A percentile compares a stretch with the other conserved stretches of the same genome.
phyloP scores from a whole-genome alignment of 35 echinoderm and acorn worm genomes.

The Hemicentrotus pulcherrimus region DNA sequence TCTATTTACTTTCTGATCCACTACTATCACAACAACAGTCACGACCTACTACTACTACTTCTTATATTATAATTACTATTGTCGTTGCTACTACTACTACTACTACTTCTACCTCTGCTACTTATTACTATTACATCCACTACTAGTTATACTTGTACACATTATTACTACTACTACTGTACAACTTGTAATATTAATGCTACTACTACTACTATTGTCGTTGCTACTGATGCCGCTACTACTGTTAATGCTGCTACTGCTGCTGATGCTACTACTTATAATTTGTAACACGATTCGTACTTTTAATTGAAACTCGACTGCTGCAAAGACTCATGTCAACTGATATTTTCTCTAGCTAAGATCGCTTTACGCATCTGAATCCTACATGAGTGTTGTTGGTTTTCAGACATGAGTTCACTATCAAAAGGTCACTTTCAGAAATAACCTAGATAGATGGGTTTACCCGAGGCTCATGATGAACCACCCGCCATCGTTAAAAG shows the following conservation, averaged over 20 bases:
- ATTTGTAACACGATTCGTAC: neutral
- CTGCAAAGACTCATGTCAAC: neutral
- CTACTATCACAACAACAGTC: too few relatives aligned
- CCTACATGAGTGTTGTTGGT: neutral
- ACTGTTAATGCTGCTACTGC: neutral
- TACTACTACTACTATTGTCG: neutral
- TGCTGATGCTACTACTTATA: neutral
- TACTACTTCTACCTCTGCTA: too few relatives aligned
- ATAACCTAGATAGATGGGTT: slow-evolving; percentile 18
- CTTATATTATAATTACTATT: too few relatives aligned
- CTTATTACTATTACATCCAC: neutral
- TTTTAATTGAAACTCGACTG: neutral
- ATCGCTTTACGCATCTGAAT: neutral
- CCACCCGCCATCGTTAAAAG: neutral
- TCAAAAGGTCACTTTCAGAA: slow-evolving; percentile 18
- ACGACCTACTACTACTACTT: too few relatives aligned
- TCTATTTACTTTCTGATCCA: too few relatives aligned
- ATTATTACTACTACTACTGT: neutral
- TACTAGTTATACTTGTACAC: neutral
- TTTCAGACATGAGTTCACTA: slow-evolving; percentile 18
- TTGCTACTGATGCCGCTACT: neutral
- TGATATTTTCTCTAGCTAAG: neutral
- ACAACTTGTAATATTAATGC: neutral
- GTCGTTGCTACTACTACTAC: too few relatives aligned
- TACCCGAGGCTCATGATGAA: neutral